These are phyloP conservation scores for Semotilus atromaculatus DNA, from an alignment of 2,797 vertebrate species.

Conservation along the genomic window DNA sequence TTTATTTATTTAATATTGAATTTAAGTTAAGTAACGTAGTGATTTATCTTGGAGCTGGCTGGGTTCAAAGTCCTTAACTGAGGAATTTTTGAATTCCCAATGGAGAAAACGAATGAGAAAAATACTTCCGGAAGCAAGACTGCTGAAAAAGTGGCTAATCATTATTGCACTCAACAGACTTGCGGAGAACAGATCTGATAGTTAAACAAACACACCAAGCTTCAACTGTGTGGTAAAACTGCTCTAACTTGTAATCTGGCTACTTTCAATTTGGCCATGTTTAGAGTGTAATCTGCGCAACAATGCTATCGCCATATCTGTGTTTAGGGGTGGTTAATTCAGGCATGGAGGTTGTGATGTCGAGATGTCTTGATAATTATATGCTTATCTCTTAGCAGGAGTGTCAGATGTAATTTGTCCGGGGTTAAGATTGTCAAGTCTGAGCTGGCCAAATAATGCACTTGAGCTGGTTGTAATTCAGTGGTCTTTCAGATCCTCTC, in stretches of 20 bases:
- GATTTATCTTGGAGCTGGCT: background rate
- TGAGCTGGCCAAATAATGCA: constrained; percentile 46
- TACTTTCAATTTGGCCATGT: constrained; percentile 6
- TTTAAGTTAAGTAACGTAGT: background rate
- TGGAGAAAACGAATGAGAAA: constrained; percentile 7
- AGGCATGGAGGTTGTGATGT: constrained; percentile 29
- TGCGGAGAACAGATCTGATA: constrained; percentile 7
- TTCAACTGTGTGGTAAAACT: background rate
- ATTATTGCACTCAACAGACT: constrained; percentile 9
- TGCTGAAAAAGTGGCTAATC: background rate
- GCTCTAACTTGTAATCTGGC: constrained; percentile 17
- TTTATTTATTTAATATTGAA: background rate
- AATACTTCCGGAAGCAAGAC: constrained; percentile 9
- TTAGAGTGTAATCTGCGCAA: background rate
- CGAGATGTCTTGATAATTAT: constrained; percentile 36
- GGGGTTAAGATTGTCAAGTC: constrained; percentile 30
- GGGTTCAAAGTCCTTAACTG: background rate
- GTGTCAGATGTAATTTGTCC: constrained; percentile 31
- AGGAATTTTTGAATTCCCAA: background rate
- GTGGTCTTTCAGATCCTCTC: constrained; percentile 37
- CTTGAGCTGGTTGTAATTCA: constrained; percentile 27
- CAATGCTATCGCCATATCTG: constrained; percentile 37
- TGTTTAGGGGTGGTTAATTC: constrained; percentile 38
- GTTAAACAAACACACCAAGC: background rate
- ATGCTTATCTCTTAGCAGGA: constrained; percentile 34